Evolutionary conservation across 2,888 invertebrate species (phyloP).

Genomic region (Nymphalis polychloros): DNA sequence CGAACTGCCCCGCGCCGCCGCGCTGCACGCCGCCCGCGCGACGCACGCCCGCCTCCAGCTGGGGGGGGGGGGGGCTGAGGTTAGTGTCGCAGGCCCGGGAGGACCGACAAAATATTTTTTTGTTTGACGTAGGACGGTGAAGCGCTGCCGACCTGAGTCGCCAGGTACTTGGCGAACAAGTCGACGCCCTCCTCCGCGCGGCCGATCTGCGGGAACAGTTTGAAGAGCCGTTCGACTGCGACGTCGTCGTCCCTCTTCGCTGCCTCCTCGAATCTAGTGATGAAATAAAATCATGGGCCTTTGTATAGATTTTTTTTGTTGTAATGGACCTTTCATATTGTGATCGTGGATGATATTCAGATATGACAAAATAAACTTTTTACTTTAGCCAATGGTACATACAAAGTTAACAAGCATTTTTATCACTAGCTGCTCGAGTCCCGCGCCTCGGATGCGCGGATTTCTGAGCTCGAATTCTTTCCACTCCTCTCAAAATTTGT

Average conservation of each 20-base stretch:
- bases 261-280: slow-evolving; percentile 91
- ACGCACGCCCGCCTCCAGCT: slow-evolving; percentile 57
- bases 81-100: no score
- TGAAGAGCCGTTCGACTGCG: slow-evolving; percentile 96
- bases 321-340: no score
- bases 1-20: slow-evolving; percentile 55
- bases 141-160: slow-evolving; percentile 83
- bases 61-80: neutral
- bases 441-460: no score
- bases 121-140: neutral
- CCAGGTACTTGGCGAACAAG: slow-evolving; percentile 93
- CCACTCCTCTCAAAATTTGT: no score
- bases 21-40: slow-evolving; percentile 51
- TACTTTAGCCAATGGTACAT: no score
- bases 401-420: no score
- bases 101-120: no score
- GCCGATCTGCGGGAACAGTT: slow-evolving; percentile 96
- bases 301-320: no score
- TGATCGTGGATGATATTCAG: no score
- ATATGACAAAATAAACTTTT: no score
- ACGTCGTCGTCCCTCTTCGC: slow-evolving; percentile 93
- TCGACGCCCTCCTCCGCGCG: slow-evolving; percentile 94
- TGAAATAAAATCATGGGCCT: neutral
- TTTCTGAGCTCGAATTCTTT: no score
- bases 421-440: no score